Conservation (phyloP, 2,113 vertebrate species). For the Caranx ignobilis region DNA sequence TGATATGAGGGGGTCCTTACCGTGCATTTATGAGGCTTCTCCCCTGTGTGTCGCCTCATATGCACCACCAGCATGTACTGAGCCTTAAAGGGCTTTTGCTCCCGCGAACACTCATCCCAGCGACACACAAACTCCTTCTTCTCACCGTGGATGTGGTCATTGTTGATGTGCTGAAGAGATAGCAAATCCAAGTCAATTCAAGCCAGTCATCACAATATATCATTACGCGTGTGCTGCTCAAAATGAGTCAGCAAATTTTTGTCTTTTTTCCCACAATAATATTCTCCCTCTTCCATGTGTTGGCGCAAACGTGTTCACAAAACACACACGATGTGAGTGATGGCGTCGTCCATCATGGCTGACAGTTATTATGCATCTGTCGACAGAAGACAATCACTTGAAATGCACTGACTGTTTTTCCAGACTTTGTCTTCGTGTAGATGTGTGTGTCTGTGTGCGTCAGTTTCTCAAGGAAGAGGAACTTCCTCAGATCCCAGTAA, state of each 20-base stretch:
- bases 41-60: constrained; percentile 96
- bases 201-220: background rate
- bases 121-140: constrained; percentile 99
- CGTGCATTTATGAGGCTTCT: constrained; percentile 98
- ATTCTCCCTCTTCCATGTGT: constrained; percentile 10
- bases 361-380: constrained; percentile 67
- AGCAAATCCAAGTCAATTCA: background rate
- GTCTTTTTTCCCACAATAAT: constrained; percentile 60
- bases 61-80: constrained; percentile 99
- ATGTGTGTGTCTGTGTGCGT: constrained; percentile 4
- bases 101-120: constrained; percentile 96
- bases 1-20: constrained; percentile 80
- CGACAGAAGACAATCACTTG: constrained; percentile 56
- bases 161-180: constrained; percentile 94
- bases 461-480: constrained; percentile 44
- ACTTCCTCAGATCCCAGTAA: constrained; percentile 44
- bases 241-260: constrained; percentile 52
- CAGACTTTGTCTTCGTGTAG: constrained; percentile 33
- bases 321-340: constrained; percentile 16
- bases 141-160: constrained; percentile 98
- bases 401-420: constrained; percentile 61
- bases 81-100: constrained; percentile 99
- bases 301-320: background rate
- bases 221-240: background rate
- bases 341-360: constrained; percentile 65